A percentile compares a stretch with the other conserved stretches of the same genome.
Evolutionary conservation across 2,888 invertebrate species (phyloP).

Genomic region (Chalcis sispes): DNA sequence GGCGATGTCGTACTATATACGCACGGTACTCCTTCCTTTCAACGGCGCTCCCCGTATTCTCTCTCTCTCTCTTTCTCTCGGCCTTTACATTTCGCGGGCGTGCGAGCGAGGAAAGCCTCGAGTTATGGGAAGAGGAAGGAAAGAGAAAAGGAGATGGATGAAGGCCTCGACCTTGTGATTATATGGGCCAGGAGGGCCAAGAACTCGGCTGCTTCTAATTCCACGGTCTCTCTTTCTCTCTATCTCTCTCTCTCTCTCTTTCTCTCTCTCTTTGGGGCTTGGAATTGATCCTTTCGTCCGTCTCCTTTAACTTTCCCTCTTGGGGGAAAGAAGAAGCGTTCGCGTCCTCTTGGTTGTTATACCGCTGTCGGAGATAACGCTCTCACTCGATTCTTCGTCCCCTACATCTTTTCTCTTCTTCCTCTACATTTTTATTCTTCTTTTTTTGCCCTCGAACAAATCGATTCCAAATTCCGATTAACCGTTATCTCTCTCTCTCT

Average conservation of each 20-base stretch:
- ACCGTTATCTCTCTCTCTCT: no score
- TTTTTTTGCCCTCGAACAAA: not conserved
- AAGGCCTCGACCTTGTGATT: conserved; percentile 52
- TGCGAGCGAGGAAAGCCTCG: not conserved
- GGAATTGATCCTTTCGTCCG: conserved; percentile 52
- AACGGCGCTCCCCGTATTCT: not conserved
- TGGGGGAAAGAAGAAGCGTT: not conserved
- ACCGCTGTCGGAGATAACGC: conserved; percentile 19
- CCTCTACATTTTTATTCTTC: not conserved
- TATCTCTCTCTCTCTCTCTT: conserved; percentile 20
- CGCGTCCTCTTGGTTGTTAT: conserved; percentile 2
- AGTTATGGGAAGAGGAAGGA: not conserved
- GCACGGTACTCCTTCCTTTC: no score
- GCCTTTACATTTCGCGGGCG: not conserved
- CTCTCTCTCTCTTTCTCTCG: not conserved
- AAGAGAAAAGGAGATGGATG: not conserved
- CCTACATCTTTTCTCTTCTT: not conserved
- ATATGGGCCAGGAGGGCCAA: conserved; percentile 56
- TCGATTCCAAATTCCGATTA: no score
- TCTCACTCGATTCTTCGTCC: not conserved
- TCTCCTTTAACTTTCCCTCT: conserved; percentile 50
- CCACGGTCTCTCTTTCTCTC: conserved; percentile 25
- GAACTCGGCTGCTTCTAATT: conserved; percentile 20
- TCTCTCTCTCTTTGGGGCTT: conserved; percentile 23
- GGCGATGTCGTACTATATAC: no score